Evolutionary conservation across 2,888 invertebrate species (phyloP).

Genomic region (Macrophya annulata): DNA sequence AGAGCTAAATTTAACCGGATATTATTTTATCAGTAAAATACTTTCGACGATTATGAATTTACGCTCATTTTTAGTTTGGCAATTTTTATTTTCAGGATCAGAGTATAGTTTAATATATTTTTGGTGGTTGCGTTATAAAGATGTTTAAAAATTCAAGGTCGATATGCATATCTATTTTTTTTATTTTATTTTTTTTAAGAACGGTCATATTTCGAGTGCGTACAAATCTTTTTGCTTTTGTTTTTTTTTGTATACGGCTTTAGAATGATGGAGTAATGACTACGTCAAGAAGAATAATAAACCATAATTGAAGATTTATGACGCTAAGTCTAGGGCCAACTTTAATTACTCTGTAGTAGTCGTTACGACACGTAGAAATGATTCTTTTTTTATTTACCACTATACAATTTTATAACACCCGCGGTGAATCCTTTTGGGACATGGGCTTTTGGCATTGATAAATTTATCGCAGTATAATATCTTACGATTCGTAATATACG

Average conservation of each 20-base stretch:
- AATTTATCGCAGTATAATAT: not conserved
- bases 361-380: not conserved
- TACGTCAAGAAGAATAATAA: not conserved
- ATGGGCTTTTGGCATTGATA: not conserved
- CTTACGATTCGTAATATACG: not conserved
- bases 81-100: not conserved
- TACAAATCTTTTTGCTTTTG: not conserved
- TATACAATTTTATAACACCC: not conserved
- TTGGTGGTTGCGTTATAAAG: not conserved
- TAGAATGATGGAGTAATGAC: conserved; percentile 9
- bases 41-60: not conserved
- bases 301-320: conserved; percentile 32
- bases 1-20: not conserved
- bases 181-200: not conserved
- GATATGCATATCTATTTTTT: not conserved
- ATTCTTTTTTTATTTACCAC: not conserved
- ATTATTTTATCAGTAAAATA: not conserved
- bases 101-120: not conserved
- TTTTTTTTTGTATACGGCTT: not conserved
- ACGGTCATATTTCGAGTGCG: not conserved
- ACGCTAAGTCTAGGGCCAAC: not conserved
- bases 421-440: not conserved
- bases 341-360: not conserved
- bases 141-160: not conserved
- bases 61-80: not conserved